Conservation (phyloP, 1,140 invertebrate species). For the Trinorchestia longiramus region DNA sequence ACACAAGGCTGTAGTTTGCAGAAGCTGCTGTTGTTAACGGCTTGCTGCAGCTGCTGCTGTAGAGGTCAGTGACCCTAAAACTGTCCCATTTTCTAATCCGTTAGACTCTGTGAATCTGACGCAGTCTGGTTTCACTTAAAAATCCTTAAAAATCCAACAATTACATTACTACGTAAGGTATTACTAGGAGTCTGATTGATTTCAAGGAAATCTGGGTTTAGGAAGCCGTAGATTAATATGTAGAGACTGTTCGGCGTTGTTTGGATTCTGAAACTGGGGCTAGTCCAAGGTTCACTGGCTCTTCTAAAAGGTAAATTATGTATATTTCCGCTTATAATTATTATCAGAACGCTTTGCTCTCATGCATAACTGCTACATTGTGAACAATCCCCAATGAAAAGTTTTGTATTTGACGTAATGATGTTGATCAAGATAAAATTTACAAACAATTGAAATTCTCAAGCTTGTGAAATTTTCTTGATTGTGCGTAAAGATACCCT, state of each 20-base stretch:
- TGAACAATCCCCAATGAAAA: too few relatives aligned
- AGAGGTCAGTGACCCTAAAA: neutral
- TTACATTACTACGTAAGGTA: neutral
- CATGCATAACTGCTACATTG: too few relatives aligned
- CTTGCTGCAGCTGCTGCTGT: neutral
- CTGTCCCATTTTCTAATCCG: neutral
- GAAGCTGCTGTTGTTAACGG: neutral
- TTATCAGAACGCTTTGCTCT: too few relatives aligned
- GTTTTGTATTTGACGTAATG: too few relatives aligned
- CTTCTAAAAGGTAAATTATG: too few relatives aligned
- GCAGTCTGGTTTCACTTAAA: neutral
- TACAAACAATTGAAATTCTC: too few relatives aligned
- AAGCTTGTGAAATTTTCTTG: too few relatives aligned
- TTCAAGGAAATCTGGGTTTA: neutral
- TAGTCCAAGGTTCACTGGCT: too few relatives aligned
- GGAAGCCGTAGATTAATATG: neutral
- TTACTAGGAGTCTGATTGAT: neutral
- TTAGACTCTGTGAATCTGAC: neutral
- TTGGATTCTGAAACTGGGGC: neutral
- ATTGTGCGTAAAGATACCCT: too few relatives aligned
- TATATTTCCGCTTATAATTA: too few relatives aligned
- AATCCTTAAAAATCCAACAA: too few relatives aligned
- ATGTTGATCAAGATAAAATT: too few relatives aligned
- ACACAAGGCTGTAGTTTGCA: neutral
- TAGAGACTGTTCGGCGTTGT: neutral